phyloP scores from a whole-genome alignment of 2,113 vertebrate genomes.

The Notarius quadriscutis region DNA sequence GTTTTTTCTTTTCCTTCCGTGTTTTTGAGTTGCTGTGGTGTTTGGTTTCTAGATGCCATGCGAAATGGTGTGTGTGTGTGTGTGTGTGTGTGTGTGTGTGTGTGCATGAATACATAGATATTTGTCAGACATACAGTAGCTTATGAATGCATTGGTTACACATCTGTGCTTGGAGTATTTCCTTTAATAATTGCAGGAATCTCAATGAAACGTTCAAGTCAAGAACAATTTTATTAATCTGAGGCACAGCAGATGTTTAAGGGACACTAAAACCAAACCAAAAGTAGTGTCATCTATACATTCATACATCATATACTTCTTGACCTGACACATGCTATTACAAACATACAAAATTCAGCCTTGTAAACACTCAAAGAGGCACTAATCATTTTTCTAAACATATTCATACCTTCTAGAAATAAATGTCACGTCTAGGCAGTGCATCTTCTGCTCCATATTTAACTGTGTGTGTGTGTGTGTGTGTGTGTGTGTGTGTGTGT shows the following conservation, averaged over 20 bases:
- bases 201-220: slow-evolving; percentile 8
- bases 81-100: too few species aligned
- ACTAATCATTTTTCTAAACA: slow-evolving; percentile 27
- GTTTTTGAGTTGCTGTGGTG: neutral
- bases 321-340: slow-evolving; percentile 45
- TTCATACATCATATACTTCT: slow-evolving; percentile 51
- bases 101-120: neutral
- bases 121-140: neutral
- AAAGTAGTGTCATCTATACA: slow-evolving; percentile 67
- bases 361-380: slow-evolving; percentile 51
- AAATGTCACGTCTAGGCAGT: slow-evolving; percentile 35
- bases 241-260: slow-evolving; percentile 76
- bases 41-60: neutral
- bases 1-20: neutral
- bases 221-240: slow-evolving; percentile 69
- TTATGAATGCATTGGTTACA: neutral
- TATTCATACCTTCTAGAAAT: slow-evolving; percentile 15
- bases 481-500: slow-evolving; percentile 9
- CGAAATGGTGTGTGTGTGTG: neutral
- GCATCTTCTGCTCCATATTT: slow-evolving; percentile 14
- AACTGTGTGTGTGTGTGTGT: slow-evolving; percentile 13
- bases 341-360: slow-evolving; percentile 39
- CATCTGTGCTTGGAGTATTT: neutral
- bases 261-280: slow-evolving; percentile 51
- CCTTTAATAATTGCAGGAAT: neutral